Evolutionary conservation across 2,113 vertebrate genomes (phyloP), one percentile per base, ranked within the genome.

Genomic region (Syrrhaptes paradoxus): DNA sequence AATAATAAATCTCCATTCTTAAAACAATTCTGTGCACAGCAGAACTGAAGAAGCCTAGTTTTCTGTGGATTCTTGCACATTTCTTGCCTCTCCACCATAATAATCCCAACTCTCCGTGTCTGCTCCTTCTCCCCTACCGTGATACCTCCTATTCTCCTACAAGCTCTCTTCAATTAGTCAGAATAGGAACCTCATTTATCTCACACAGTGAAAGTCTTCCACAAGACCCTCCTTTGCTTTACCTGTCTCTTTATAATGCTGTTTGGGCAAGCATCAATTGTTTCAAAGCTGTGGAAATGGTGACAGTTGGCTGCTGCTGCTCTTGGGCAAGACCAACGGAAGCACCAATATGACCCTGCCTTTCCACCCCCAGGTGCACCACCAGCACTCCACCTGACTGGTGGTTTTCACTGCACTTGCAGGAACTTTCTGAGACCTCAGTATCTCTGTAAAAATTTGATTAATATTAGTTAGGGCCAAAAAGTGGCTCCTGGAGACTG

Each of bases 291-390:
- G n/a, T 62, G 22, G 48, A 58, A 17, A 18, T 28, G 38, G 25
- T 59, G 43, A 29, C 38, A 55, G n/a, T 28, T 36, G 77, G 46
- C 41, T 86, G 55, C n/a, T 65, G 25, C 17, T 66, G 31, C 46
- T 57, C 2, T 8, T 21, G 43, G 58, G 22, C 11, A 86, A 45
- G 28, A 34, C 17, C 62, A 74, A 34, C 10, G 75, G 31, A n/a
- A 66, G 13, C 1, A 4, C 3, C 0, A 0, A 17, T 2, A 13
- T 68, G 11, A 7, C 4, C 15, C 41, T 55, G 14, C 15, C 32
- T 84, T 73, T 84, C 41, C 61, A 70, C 8, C 29, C 32, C 5
- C 22, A 22, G 8, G 2, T n/a, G 29, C 29, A 31, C 7, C 32
- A n/a, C 22, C 4, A 2, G 20, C 41, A 14, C 26, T 62, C 34